These are phyloP conservation scores for Boloria selene DNA, from an alignment of 2,888 invertebrate species.

Conservation along the genomic window DNA sequence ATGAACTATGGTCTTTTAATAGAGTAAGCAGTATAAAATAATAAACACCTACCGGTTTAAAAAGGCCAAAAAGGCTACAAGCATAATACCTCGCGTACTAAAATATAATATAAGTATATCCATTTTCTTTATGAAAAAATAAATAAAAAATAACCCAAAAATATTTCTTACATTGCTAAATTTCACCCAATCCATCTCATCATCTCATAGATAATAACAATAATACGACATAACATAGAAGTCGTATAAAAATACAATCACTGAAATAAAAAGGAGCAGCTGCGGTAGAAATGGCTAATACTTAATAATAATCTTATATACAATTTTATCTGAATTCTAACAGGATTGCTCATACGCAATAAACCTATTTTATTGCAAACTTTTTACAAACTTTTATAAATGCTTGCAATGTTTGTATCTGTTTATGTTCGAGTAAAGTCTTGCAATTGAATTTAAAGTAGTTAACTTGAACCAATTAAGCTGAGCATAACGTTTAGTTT, in stretches of 20 bases:
- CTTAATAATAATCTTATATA: constrained; percentile 4
- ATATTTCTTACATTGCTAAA: not conserved
- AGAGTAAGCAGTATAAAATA: too few species aligned
- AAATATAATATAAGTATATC: not conserved
- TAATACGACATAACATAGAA: constrained; percentile 13
- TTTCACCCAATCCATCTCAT: not conserved
- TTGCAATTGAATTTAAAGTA: too few species aligned
- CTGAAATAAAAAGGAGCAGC: constrained; percentile 15
- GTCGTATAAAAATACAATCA: constrained; percentile 14
- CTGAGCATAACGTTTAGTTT: too few species aligned
- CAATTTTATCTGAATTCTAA: not conserved
- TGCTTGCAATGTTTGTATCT: too few species aligned
- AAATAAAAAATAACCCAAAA: not conserved
- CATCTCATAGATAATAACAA: constrained; percentile 4
- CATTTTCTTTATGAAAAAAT: not conserved
- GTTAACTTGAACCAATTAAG: too few species aligned
- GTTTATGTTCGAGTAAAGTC: too few species aligned
- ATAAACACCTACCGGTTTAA: too few species aligned
- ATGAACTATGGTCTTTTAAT: too few species aligned
- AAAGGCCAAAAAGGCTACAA: too few species aligned
- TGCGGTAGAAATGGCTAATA: constrained; percentile 11
- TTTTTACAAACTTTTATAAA: too few species aligned
- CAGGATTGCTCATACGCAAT: constrained; percentile 14
- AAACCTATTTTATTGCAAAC: constrained; percentile 11
- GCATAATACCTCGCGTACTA: too few species aligned